phyloP scores from a whole-genome alignment of 2,113 vertebrate genomes.

The Raphicerus campestris region DNA sequence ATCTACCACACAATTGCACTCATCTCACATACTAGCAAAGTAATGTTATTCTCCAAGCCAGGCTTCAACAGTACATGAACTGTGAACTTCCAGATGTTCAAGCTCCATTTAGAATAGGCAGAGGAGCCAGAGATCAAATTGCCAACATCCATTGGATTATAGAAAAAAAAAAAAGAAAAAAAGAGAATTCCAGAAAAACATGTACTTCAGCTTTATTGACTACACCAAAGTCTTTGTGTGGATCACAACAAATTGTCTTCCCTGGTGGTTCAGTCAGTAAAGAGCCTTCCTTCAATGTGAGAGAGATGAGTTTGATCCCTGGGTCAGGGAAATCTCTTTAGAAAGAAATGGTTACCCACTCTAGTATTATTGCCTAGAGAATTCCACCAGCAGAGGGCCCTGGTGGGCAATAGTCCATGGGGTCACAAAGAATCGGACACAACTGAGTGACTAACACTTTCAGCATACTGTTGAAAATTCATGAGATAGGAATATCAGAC shows the following conservation, averaged over 20 bases:
- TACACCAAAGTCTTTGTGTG: neutral
- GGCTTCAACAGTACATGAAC: neutral
- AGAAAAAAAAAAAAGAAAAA: neutral
- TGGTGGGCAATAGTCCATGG: neutral
- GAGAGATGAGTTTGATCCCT: neutral
- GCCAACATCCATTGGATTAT: neutral
- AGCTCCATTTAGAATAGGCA: neutral
- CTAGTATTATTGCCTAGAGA: neutral
- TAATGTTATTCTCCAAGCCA: neutral
- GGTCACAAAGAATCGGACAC: neutral
- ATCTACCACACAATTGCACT: neutral
- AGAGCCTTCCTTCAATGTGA: neutral
- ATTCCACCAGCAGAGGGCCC: neutral
- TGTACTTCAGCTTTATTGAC: neutral
- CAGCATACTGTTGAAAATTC: neutral
- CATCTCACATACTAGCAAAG: neutral
- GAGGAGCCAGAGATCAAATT: neutral
- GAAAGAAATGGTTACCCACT: neutral
- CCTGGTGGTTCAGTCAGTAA: neutral
- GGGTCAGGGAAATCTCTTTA: neutral
- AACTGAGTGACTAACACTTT: neutral
- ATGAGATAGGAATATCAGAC: neutral
- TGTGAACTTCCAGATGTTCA: neutral
- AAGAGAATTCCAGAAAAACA: neutral
- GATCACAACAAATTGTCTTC: neutral